These are phyloP conservation scores for Cynopterus brachyotis DNA, from an alignment of 2,113 vertebrate species.

Conservation along the genomic window DNA sequence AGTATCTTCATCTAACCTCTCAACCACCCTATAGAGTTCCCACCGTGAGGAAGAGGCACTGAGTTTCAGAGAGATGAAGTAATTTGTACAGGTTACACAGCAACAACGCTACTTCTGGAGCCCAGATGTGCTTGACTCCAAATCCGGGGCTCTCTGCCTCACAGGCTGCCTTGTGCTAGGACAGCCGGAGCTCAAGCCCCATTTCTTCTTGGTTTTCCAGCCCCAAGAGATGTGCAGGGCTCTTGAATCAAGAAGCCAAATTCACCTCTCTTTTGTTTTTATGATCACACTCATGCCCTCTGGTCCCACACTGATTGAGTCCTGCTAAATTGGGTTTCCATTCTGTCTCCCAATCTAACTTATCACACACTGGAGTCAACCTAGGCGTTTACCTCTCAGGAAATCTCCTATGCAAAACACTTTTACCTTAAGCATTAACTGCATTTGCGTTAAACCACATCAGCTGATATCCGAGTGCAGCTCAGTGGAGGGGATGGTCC, in stretches of 20 bases:
- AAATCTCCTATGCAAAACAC: neutral
- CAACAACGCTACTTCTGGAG: neutral
- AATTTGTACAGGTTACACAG: neutral
- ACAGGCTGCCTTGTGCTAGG: neutral
- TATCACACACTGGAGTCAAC: neutral
- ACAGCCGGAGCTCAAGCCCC: too few species aligned
- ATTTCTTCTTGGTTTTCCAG: neutral
- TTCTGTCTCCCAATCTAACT: neutral
- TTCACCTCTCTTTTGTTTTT: neutral
- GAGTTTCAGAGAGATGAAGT: neutral
- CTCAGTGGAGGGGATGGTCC: neutral
- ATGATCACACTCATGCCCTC: neutral
- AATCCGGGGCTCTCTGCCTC: neutral
- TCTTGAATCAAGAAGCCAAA: neutral
- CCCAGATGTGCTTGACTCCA: neutral
- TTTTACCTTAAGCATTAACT: neutral
- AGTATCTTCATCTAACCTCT: neutral
- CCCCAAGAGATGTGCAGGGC: neutral
- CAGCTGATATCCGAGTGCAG: neutral
- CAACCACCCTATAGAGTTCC: neutral
- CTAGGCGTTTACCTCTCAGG: neutral
- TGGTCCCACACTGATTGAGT: neutral
- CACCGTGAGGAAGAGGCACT: neutral
- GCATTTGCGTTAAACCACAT: neutral
- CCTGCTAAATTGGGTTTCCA: neutral